Conservation (phyloP, 2,797 vertebrate genomes). For the Karalla daura region DNA sequence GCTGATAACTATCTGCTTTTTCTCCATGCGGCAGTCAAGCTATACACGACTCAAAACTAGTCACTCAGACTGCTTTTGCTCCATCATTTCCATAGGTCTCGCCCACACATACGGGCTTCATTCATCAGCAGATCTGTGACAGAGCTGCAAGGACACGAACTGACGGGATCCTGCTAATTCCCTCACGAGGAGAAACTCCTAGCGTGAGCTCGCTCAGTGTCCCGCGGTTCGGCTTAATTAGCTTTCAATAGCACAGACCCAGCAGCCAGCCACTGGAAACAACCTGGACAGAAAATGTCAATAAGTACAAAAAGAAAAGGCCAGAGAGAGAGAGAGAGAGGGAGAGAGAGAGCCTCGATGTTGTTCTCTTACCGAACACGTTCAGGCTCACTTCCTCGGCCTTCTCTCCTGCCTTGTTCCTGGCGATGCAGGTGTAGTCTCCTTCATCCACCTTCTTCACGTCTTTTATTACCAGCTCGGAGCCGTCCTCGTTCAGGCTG, state of each 20-base stretch:
- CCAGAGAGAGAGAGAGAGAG: constrained; percentile 15
- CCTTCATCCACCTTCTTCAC: constrained; percentile 95
- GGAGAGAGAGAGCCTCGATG: too few relatives aligned
- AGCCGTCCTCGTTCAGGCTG: constrained; percentile 90
- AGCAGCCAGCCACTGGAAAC: constrained; percentile 20
- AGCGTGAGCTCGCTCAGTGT: constrained; percentile 36
- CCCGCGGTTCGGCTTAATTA: constrained; percentile 51
- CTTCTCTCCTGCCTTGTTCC: constrained; percentile 95
- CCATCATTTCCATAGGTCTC: too few relatives aligned
- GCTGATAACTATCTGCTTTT: too few relatives aligned
- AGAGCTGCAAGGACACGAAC: constrained; percentile 23
- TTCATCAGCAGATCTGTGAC: constrained; percentile 34
- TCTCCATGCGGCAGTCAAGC: too few relatives aligned
- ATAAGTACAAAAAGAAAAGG: constrained; percentile 41
- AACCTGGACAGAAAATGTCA: constrained; percentile 40
- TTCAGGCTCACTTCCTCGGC: constrained; percentile 92
- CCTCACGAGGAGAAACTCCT: constrained; percentile 27
- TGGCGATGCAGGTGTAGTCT: constrained; percentile 94
- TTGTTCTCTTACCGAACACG: constrained; percentile 94
- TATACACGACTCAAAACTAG: too few relatives aligned
- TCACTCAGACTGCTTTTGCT: too few relatives aligned
- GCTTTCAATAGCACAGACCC: constrained; percentile 43
- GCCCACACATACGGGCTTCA: constrained; percentile 29
- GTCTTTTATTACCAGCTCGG: constrained; percentile 90
- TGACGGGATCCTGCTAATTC: constrained; percentile 21